Percentiles rank a stretch among this genome's conserved stretches.
These are phyloP conservation scores for Arge pagana DNA, from an alignment of 2,888 invertebrate genomes.

Conservation along the genomic window DNA sequence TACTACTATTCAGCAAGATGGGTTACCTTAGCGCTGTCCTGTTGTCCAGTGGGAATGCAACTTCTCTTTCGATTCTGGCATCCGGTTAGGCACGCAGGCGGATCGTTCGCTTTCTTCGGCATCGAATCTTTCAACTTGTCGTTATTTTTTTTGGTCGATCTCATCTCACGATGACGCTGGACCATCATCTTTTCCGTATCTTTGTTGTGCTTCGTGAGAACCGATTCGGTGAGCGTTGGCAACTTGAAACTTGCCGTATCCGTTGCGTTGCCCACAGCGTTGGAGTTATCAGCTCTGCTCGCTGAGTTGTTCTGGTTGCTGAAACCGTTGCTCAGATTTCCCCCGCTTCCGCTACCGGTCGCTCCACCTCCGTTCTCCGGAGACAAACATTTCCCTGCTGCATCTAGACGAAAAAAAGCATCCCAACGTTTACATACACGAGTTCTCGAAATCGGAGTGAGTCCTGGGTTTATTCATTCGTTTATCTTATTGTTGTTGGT, in stretches of 20 bases:
- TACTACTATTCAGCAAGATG: not conserved
- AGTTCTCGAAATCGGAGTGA: slow-evolving; percentile 26
- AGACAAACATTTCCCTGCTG: slow-evolving; percentile 58
- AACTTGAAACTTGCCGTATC: slow-evolving; percentile 57
- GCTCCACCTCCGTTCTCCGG: slow-evolving; percentile 62
- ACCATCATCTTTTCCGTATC: slow-evolving; percentile 82
- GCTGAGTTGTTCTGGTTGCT: slow-evolving; percentile 62
- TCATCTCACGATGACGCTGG: slow-evolving; percentile 69
- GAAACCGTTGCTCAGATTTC: slow-evolving; percentile 65
- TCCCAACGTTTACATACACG: too few relatives aligned
- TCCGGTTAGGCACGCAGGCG: slow-evolving; percentile 46
- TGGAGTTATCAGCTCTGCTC: slow-evolving; percentile 58
- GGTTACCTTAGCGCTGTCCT: slow-evolving; percentile 57
- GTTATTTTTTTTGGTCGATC: slow-evolving; percentile 60
- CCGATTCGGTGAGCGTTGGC: slow-evolving; percentile 65
- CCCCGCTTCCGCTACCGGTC: slow-evolving; percentile 64
- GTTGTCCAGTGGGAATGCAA: slow-evolving; percentile 67
- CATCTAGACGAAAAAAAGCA: too few relatives aligned
- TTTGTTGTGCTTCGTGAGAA: slow-evolving; percentile 71
- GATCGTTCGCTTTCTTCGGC: slow-evolving; percentile 56
- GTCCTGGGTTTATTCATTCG: not conserved
- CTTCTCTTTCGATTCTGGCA: slow-evolving; percentile 67
- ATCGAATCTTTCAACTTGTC: slow-evolving; percentile 61
- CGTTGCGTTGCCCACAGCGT: slow-evolving; percentile 50
- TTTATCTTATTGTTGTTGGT: not conserved